Percentiles rank a stretch among this genome's conserved stretches.
Evolutionary conservation across 1,140 invertebrate species (phyloP).

Genomic region (Caenorhabditis remanei): DNA sequence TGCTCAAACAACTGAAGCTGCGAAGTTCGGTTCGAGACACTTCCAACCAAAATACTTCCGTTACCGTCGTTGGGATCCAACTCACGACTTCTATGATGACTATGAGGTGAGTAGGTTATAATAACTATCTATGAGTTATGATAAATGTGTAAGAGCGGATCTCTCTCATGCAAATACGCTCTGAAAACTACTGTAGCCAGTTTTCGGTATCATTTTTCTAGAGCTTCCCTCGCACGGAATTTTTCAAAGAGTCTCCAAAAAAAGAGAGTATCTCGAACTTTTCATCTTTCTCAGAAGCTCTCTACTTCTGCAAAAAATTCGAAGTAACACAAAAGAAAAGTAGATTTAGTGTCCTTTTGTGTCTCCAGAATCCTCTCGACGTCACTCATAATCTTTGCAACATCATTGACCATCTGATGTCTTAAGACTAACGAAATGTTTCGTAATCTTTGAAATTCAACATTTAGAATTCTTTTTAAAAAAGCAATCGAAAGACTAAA

Average conservation of each 20-base stretch:
- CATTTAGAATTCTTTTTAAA: background rate
- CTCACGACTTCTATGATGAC: constrained; percentile 47
- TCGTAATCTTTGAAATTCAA: constrained; percentile 11
- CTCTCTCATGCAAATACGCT: no score
- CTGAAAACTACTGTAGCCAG: no score
- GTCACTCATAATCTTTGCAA: constrained; percentile 22
- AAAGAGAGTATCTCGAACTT: no score
- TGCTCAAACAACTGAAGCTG: constrained; percentile 7
- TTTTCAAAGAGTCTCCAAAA: no score
- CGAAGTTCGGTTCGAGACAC: background rate
- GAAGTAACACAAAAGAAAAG: background rate
- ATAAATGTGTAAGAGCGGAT: no score
- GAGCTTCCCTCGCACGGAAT: no score
- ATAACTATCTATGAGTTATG: background rate
- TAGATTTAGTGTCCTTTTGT: constrained; percentile 7
- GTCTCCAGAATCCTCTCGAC: background rate
- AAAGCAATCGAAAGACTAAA: background rate
- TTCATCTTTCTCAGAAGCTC: background rate
- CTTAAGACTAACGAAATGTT: background rate
- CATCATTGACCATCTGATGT: constrained; percentile 1
- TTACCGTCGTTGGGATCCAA: constrained; percentile 47
- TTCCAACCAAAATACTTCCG: constrained; percentile 47
- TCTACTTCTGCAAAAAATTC: background rate
- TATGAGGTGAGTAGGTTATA: background rate
- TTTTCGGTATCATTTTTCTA: no score